These are phyloP conservation scores for Rhingia campestris DNA, from an alignment of 2,888 invertebrate genomes.

Conservation along the genomic window DNA sequence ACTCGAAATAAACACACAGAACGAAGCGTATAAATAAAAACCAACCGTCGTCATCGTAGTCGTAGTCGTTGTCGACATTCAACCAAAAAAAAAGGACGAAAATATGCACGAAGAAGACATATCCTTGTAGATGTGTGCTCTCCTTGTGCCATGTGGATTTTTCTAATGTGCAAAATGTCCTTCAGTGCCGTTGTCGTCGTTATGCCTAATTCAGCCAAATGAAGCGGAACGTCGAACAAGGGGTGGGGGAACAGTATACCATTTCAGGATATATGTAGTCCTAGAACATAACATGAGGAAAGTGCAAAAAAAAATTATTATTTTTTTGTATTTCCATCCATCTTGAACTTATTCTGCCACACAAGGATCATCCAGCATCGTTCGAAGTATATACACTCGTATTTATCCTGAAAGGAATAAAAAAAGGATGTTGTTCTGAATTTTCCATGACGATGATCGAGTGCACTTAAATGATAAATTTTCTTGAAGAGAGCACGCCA, in stretches of 20 bases:
- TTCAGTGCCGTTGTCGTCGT: constrained; percentile 50
- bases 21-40: constrained; percentile 63
- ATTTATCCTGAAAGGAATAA: constrained; percentile 5
- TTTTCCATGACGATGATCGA: constrained; percentile 71
- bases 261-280: constrained; percentile 14
- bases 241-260: constrained; percentile 4
- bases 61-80: not conserved
- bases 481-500: constrained; percentile 46
- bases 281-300: constrained; percentile 47
- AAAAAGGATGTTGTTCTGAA: constrained; percentile 54
- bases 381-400: constrained; percentile 12
- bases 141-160: constrained; percentile 53
- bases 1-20: constrained; percentile 65
- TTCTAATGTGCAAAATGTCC: constrained; percentile 72
- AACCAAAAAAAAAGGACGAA: not conserved
- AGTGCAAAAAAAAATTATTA: constrained; percentile 56
- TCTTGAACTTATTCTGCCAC: constrained; percentile 32
- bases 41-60: constrained; percentile 25
- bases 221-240: constrained; percentile 61
- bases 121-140: constrained; percentile 36
- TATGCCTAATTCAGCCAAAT: constrained; percentile 72
- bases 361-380: constrained; percentile 31
- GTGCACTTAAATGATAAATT: constrained; percentile 70
- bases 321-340: constrained; percentile 12
- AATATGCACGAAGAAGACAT: constrained; percentile 29